These are phyloP conservation scores for Carollia perspicillata DNA, from an alignment of 2,113 vertebrate genomes.

Conservation along the genomic window DNA sequence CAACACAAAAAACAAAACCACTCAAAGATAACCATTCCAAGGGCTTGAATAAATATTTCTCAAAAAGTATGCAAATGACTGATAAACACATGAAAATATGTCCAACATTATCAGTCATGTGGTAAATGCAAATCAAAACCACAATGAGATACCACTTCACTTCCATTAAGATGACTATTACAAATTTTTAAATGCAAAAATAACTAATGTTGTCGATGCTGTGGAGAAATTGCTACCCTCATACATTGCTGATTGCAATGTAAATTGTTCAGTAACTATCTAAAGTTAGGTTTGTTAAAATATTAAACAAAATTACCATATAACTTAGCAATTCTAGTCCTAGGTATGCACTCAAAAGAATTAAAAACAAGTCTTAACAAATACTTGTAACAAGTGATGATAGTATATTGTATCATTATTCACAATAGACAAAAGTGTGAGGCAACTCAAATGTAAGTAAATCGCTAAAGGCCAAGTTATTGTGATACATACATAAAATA, in stretches of 20 bases:
- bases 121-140: neutral
- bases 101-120: neutral
- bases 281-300: neutral
- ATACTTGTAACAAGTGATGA: neutral
- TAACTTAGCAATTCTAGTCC: neutral
- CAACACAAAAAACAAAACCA: neutral
- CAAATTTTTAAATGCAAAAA: neutral
- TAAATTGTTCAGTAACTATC: neutral
- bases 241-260: neutral
- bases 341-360: neutral
- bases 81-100: neutral
- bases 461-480: neutral
- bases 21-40: neutral
- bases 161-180: neutral
- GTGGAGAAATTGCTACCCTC: neutral
- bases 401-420: neutral
- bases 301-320: neutral
- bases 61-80: neutral
- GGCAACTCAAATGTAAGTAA: neutral
- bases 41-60: neutral
- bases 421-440: neutral
- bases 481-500: neutral
- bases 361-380: neutral
- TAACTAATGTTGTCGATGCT: neutral
- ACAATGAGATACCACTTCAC: neutral